phyloP scores from a whole-genome alignment of 2,888 invertebrate genomes.

The Phengaris arion region DNA sequence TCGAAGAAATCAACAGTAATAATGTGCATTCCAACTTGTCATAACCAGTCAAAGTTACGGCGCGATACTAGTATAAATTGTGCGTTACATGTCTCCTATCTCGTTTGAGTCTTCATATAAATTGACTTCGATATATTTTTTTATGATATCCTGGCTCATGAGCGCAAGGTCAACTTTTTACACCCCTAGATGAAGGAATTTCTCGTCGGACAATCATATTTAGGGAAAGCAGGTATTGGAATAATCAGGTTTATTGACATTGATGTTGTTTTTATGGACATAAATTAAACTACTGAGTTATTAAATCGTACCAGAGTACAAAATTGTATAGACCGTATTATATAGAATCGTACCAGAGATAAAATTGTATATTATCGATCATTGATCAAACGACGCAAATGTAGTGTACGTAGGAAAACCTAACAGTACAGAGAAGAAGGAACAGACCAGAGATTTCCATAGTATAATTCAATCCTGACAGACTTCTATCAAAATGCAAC shows the following conservation, averaged over 20 bases:
- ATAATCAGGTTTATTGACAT: not conserved
- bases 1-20: conserved; percentile 48
- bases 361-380: too few species aligned
- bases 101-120: conserved; percentile 10
- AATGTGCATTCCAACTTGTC: conserved; percentile 59
- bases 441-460: too few species aligned
- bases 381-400: too few species aligned
- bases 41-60: conserved; percentile 51
- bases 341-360: too few species aligned
- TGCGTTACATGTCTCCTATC: conserved; percentile 28
- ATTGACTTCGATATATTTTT: not conserved
- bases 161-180: not conserved
- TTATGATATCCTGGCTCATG: not conserved
- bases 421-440: too few species aligned
- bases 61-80: conserved; percentile 28
- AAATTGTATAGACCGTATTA: too few species aligned
- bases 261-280: not conserved
- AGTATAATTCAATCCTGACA: too few species aligned
- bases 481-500: too few species aligned
- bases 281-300: not conserved
- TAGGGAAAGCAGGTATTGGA: not conserved
- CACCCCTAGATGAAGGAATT: not conserved
- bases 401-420: too few species aligned
- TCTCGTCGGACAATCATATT: not conserved
- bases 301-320: too few species aligned